Evolutionary conservation across 2,888 invertebrate species (phyloP).

Genomic region (Lithodes maja): DNA sequence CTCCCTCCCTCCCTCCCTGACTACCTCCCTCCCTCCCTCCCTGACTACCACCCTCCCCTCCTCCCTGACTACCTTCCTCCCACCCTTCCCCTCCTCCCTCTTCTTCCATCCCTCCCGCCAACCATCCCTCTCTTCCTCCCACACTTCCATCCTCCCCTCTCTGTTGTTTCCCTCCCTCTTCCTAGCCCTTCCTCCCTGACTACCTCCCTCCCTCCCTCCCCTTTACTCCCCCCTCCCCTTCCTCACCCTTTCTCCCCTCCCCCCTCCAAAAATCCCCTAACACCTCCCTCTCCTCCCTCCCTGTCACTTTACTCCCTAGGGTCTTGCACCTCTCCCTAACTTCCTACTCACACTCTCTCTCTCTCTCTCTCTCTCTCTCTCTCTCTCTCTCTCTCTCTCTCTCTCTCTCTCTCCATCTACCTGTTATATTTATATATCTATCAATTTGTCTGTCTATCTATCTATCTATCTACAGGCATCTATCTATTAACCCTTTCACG

Average conservation of each 20-base stretch:
- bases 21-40: slow-evolving; percentile 16
- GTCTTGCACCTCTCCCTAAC: too few relatives aligned
- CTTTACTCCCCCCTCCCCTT: background rate
- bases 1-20: background rate
- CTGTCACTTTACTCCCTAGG: background rate
- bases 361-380: slow-evolving; percentile 10
- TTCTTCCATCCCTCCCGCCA: background rate
- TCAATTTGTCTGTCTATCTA: too few relatives aligned
- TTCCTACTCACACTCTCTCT: background rate
- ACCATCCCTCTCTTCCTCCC: slow-evolving; percentile 12
- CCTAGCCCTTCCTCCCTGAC: background rate
- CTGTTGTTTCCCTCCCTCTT: slow-evolving; percentile 16
- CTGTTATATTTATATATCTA: background rate
- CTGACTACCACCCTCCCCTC: slow-evolving; percentile 7
- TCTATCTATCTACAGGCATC: too few relatives aligned
- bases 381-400: slow-evolving; percentile 25
- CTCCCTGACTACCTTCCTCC: background rate
- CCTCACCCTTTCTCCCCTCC: background rate
- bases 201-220: background rate
- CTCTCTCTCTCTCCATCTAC: slow-evolving; percentile 17
- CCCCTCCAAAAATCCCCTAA: background rate
- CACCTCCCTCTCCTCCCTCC: background rate
- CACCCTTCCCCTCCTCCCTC: background rate
- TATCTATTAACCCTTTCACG: too few relatives aligned
- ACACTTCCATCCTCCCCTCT: background rate